Percentiles rank a stretch among this genome's conserved stretches.
Conservation (phyloP, 2,797 vertebrate genomes). For the Schizopygopsis malacanthus region DNA sequence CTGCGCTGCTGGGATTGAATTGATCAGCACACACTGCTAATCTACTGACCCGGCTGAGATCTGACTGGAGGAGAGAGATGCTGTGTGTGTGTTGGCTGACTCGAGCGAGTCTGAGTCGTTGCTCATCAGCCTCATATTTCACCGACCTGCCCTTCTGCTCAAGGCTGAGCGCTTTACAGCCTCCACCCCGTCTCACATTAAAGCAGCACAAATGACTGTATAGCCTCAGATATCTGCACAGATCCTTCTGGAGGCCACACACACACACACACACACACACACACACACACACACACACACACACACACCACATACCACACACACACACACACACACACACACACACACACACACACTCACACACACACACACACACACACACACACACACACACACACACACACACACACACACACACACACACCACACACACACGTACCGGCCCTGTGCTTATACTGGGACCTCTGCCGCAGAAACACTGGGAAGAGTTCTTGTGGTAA, state of each 20-base stretch:
- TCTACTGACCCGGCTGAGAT: constrained; percentile 46
- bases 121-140: constrained; percentile 42
- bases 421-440: no score
- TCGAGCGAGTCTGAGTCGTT: constrained; percentile 35
- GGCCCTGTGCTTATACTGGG: not conserved
- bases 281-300: not conserved
- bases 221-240: constrained; percentile 23
- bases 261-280: constrained; percentile 2
- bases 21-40: constrained; percentile 44
- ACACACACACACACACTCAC: no score
- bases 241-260: constrained; percentile 7
- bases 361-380: no score
- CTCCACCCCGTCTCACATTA: constrained; percentile 32
- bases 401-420: no score
- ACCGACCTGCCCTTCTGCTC: constrained; percentile 30
- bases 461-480: constrained; percentile 18
- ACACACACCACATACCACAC: no score
- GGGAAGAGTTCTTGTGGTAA: constrained; percentile 16
- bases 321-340: no score
- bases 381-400: no score
- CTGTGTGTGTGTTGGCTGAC: constrained; percentile 26
- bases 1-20: constrained; percentile 3
- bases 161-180: constrained; percentile 39
- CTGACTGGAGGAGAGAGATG: constrained; percentile 32
- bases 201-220: constrained; percentile 32